These are phyloP conservation scores for Zonitis immaculata DNA, from an alignment of 2,888 invertebrate species.

Conservation along the genomic window DNA sequence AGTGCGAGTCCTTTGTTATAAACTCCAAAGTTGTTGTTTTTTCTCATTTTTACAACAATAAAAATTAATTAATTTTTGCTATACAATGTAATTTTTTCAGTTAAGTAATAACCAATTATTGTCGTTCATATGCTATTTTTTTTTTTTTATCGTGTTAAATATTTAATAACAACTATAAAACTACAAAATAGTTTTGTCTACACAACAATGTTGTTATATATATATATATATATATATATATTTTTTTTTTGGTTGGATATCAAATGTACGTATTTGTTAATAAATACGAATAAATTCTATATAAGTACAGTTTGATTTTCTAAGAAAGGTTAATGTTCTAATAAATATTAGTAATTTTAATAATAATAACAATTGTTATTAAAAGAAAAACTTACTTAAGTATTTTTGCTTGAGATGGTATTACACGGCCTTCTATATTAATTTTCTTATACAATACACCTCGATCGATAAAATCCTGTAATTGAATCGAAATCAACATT, in stretches of 20 bases:
- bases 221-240: too few relatives aligned
- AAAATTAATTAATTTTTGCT: too few relatives aligned
- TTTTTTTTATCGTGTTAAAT: not conserved
- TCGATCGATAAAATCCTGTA: constrained; percentile 47
- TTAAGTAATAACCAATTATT: not conserved
- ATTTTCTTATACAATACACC: constrained; percentile 53
- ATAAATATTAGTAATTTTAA: not conserved
- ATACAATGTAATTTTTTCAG: too few relatives aligned
- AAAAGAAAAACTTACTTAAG: constrained; percentile 46
- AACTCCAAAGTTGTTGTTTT: too few relatives aligned
- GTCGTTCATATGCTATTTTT: not conserved
- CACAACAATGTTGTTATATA: constrained; percentile 20
- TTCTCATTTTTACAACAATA: too few relatives aligned
- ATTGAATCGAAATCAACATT: too few relatives aligned
- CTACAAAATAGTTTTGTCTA: constrained; percentile 8
- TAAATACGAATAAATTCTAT: not conserved
- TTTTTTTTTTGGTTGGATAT: not conserved
- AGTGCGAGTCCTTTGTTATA: too few relatives aligned
- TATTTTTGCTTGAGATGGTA: constrained; percentile 48
- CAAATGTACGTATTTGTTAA: too few relatives aligned
- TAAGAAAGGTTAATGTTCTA: constrained; percentile 2
- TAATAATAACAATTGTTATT: not conserved
- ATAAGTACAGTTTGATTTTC: not conserved
- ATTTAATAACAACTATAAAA: not conserved
- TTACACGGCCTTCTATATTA: constrained; percentile 51